A percentile compares a stretch with the other conserved stretches of the same genome.
phyloP scores from a whole-genome alignment of 2,113 vertebrate genomes.

The Machaerirhynchus nigripectus region DNA sequence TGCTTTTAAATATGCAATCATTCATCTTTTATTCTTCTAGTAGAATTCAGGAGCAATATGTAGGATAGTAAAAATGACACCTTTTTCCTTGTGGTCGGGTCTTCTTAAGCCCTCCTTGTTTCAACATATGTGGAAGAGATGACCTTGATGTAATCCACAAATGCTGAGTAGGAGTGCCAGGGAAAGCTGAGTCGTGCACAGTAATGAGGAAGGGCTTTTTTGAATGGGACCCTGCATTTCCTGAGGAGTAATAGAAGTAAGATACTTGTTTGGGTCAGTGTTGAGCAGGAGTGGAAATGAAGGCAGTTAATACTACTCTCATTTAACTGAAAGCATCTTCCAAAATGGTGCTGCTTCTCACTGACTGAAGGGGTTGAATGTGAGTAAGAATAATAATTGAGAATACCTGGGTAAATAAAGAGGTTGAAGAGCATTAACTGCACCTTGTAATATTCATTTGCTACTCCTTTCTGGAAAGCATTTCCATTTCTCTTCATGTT shows the following conservation, averaged over 20 bases:
- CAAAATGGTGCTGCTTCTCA: neutral
- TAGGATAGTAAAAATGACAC: neutral
- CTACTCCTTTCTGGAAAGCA: neutral
- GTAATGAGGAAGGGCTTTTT: neutral
- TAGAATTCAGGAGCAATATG: neutral
- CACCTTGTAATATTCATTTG: neutral
- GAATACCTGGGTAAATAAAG: neutral
- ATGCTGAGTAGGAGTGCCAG: fast-evolving
- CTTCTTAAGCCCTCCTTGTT: neutral
- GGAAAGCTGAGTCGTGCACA: neutral
- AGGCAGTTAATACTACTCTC: neutral
- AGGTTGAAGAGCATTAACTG: neutral
- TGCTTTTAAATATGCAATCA: neutral
- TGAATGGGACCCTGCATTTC: neutral
- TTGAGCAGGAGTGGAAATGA: neutral
- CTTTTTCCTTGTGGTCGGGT: neutral
- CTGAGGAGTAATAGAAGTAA: neutral
- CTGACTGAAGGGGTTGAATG: neutral
- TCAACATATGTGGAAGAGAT: neutral
- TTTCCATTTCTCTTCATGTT: neutral
- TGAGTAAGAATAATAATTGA: neutral
- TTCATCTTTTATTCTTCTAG: neutral
- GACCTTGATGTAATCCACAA: neutral
- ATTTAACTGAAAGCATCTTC: neutral
- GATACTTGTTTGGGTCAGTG: neutral